Percentiles rank a stretch among this genome's conserved stretches.
These are phyloP conservation scores for Drosophila prosaltans DNA, from an alignment of 1,140 invertebrate genomes.

Conservation along the genomic window DNA sequence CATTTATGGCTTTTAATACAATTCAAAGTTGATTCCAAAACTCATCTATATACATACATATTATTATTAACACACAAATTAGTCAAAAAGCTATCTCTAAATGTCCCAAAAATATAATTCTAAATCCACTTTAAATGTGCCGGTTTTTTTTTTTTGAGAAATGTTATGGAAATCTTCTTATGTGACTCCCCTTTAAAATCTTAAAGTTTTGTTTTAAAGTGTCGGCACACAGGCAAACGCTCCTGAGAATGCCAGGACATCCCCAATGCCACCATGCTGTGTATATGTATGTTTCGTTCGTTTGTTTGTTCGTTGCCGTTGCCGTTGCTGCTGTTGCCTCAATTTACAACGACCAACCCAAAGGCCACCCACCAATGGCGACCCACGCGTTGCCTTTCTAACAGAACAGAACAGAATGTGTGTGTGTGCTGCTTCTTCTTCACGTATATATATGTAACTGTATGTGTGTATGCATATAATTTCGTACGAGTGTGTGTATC, in stretches of 20 bases:
- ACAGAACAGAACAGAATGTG: constrained; percentile 17
- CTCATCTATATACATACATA: background rate
- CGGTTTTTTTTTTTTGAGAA: background rate
- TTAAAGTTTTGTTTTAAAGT: constrained; percentile 52
- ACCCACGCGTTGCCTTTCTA: constrained; percentile 51
- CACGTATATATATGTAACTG: constrained; percentile 35
- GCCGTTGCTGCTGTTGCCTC: constrained; percentile 2
- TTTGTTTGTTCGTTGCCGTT: background rate
- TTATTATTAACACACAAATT: background rate
- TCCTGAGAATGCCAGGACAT: constrained; percentile 48
- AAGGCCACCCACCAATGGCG: constrained; percentile 24
- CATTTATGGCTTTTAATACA: too few relatives aligned
- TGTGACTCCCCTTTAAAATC: constrained; percentile 43
- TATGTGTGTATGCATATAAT: constrained; percentile 48
- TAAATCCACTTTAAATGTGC: constrained; percentile 4
- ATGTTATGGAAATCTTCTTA: constrained; percentile 1
- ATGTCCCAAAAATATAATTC: background rate
- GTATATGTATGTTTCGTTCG: background rate
- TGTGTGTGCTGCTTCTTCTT: constrained; percentile 3
- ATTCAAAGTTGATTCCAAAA: too few relatives aligned
- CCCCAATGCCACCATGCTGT: constrained; percentile 20
- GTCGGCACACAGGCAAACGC: constrained; percentile 1
- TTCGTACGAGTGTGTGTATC: constrained; percentile 51
- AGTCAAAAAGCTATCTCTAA: background rate
- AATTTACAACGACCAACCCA: constrained; percentile 8